These are phyloP conservation scores for Scatophagus argus DNA, from an alignment of 2,113 vertebrate species.

Conservation along the genomic window DNA sequence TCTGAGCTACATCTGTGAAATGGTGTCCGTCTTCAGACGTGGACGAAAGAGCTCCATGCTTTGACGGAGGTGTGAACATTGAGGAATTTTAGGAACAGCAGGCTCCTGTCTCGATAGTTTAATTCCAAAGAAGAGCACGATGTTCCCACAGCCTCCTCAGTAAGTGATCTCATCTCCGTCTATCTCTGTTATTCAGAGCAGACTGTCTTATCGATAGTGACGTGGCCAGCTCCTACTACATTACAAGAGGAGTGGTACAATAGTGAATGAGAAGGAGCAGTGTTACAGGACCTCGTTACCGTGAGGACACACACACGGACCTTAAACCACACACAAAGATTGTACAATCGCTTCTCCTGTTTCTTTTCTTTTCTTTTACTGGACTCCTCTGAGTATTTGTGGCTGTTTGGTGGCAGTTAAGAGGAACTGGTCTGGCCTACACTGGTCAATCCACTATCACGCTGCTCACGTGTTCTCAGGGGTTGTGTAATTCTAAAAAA, in stretches of 20 bases:
- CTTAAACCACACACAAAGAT: conserved; percentile 19
- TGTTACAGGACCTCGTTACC: conserved; percentile 27
- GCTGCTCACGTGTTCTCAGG: conserved; percentile 6
- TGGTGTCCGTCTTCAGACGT: conserved; percentile 4
- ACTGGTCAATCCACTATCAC: background rate
- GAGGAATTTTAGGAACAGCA: conserved; percentile 52
- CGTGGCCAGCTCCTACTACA: conserved; percentile 8
- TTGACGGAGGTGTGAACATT: conserved; percentile 33
- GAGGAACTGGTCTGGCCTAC: background rate
- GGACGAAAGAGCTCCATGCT: conserved; percentile 3
- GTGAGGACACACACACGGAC: conserved; percentile 14
- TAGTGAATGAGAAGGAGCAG: conserved; percentile 8
- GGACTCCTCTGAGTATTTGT: conserved; percentile 16
- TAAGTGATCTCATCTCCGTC: conserved; percentile 54
- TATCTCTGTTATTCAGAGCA: conserved; percentile 41
- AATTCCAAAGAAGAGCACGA: conserved; percentile 50
- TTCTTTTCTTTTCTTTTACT: background rate
- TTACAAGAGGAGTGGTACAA: conserved; percentile 4
- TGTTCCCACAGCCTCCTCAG: conserved; percentile 40
- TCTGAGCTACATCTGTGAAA: conserved; percentile 20
- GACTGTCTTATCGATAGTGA: conserved; percentile 52
- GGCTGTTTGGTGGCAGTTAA: conserved; percentile 26
- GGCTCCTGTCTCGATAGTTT: conserved; percentile 35
- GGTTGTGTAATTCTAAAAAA: conserved; percentile 6
- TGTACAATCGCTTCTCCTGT: conserved; percentile 3